Conservation (phyloP, 2,797 vertebrate genomes). For the Schizopygopsis pylzovi region DNA sequence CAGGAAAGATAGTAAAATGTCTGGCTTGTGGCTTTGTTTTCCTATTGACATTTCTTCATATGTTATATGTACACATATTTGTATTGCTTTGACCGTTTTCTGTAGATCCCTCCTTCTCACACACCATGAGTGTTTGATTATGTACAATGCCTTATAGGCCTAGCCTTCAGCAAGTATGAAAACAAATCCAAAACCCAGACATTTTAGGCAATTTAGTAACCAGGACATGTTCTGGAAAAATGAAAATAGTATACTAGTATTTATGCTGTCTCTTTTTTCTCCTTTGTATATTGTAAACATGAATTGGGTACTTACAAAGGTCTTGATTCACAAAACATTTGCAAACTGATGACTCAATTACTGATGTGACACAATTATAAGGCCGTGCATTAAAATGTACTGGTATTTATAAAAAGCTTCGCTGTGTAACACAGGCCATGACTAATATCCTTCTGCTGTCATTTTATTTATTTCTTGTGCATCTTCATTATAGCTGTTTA, state of each 20-base stretch:
- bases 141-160: background rate
- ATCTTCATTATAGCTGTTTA: conserved; percentile 14
- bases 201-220: background rate
- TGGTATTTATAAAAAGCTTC: background rate
- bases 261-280: background rate
- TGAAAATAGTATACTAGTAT: background rate
- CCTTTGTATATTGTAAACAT: background rate
- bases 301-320: background rate
- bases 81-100: background rate
- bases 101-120: background rate
- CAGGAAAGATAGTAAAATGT: background rate
- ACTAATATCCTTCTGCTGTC: conserved; percentile 18
- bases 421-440: background rate
- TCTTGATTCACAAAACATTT: background rate
- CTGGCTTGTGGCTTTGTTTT: no score
- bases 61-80: background rate
- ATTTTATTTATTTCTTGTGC: conserved; percentile 4
- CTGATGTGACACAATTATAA: conserved; percentile 2
- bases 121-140: background rate
- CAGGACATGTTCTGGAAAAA: background rate
- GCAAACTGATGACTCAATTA: background rate
- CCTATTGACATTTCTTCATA: background rate
- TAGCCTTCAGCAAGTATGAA: background rate
- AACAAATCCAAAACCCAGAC: background rate
- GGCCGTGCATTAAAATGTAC: background rate